phyloP scores from a whole-genome alignment of 2,797 vertebrate genomes.

The Epinephelus awoara region DNA sequence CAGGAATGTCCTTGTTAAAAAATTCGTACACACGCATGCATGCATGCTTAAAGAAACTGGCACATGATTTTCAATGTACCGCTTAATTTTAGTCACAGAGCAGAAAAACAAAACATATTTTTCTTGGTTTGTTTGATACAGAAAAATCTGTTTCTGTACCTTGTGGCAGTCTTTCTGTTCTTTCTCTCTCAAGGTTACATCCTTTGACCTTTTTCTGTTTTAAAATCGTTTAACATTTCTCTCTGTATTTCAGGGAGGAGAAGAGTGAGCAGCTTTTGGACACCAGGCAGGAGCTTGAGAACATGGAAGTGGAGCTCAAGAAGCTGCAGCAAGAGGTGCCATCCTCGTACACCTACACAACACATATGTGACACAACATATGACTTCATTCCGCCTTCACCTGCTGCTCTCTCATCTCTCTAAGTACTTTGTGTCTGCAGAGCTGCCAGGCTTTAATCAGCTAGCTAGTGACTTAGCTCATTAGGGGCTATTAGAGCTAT shows the following conservation, averaged over 20 bases:
- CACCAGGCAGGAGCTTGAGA: constrained; percentile 95
- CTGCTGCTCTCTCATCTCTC: constrained; percentile 36
- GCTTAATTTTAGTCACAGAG: background rate
- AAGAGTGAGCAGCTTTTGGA: constrained; percentile 98
- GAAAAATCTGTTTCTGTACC: background rate
- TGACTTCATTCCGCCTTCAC: constrained; percentile 17
- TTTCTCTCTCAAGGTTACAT: background rate
- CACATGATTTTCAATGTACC: background rate
- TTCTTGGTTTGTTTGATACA: background rate
- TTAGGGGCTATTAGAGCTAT: constrained; percentile 78
- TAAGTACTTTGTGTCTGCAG: constrained; percentile 48
- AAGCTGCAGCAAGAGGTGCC: constrained; percentile 95
- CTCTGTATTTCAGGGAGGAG: constrained; percentile 89
- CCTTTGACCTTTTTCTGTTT: background rate
- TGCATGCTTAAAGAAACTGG: background rate
- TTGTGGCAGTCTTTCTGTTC: background rate
- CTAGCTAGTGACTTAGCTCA: constrained; percentile 62
- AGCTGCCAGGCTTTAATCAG: constrained; percentile 70
- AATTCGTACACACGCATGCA: constrained; percentile 2
- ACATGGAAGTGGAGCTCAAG: constrained; percentile 93
- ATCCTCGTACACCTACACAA: background rate
- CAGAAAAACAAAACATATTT: background rate
- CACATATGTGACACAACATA: constrained; percentile 15
- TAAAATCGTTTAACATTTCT: background rate
- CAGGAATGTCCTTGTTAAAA: constrained; percentile 30